Conservation (phyloP, 2,113 vertebrate genomes). For the Aldabrachelys gigantea region DNA sequence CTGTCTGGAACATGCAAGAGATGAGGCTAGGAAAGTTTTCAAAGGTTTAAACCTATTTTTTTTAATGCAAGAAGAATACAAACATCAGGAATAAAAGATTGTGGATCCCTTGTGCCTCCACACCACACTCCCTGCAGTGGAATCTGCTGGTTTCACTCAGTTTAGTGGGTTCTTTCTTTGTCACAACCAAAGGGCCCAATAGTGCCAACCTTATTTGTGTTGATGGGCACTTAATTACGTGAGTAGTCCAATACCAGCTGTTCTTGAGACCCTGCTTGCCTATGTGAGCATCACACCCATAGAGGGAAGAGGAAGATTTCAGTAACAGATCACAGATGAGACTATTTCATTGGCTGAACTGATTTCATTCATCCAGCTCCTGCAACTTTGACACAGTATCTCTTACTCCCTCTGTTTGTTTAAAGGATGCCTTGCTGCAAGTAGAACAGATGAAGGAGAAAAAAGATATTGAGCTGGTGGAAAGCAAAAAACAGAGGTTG, state of each 20-base stretch:
- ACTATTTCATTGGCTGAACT: not conserved
- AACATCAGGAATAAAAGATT: slow-evolving; percentile 17
- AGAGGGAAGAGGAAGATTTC: fast-evolving
- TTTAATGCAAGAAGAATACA: slow-evolving; percentile 23
- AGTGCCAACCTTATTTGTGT: not conserved
- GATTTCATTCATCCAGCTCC: fast-evolving
- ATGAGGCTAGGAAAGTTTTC: slow-evolving; percentile 43
- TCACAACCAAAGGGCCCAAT: slow-evolving; percentile 1
- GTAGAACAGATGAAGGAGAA: slow-evolving; percentile 68
- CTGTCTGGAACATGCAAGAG: not conserved
- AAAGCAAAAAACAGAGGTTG: slow-evolving; percentile 71
- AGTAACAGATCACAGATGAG: fast-evolving
- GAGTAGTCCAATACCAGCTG: not conserved
- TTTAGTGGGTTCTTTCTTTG: not conserved
- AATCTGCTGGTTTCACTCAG: not conserved
- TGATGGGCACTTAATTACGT: not conserved
- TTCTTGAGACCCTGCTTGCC: not conserved
- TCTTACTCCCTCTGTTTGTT: slow-evolving; percentile 25
- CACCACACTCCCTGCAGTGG: not conserved
- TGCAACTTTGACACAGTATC: not conserved
- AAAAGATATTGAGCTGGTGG: slow-evolving; percentile 52
- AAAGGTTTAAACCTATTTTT: slow-evolving; percentile 30
- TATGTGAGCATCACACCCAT: fast-evolving
- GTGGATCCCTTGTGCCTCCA: not conserved
- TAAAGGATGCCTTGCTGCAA: slow-evolving; percentile 77